Conservation (phyloP, 2,797 vertebrate species). For the Sebastes jordani region DNA sequence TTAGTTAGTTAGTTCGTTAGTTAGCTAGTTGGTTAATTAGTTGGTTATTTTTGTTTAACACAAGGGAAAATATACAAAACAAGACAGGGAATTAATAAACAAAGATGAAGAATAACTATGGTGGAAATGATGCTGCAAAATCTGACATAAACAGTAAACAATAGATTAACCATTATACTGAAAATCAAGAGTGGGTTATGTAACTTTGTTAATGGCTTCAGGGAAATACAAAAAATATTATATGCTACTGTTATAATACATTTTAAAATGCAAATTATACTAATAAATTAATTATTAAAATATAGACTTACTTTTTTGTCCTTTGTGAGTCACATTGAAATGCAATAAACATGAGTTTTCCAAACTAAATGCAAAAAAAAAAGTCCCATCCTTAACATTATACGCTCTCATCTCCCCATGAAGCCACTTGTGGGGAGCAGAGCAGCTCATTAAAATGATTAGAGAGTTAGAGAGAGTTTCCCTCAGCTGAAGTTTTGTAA, state of each 20-base stretch:
- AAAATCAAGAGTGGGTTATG: neutral
- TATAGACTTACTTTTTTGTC: neutral
- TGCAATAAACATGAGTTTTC: neutral
- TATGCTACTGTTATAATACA: neutral
- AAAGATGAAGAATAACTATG: too few relatives aligned
- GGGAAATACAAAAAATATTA: neutral
- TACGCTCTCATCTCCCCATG: slow-evolving; percentile 21
- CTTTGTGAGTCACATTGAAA: slow-evolving; percentile 35
- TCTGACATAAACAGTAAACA: too few relatives aligned
- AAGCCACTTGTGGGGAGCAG: slow-evolving; percentile 24
- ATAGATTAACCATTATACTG: too few relatives aligned
- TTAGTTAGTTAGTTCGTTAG: too few relatives aligned
- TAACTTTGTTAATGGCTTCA: neutral
- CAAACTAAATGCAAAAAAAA: neutral
- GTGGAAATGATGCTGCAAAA: too few relatives aligned
- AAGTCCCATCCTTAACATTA: slow-evolving; percentile 11
- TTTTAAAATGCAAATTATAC: slow-evolving; percentile 11
- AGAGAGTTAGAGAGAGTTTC: slow-evolving; percentile 46
- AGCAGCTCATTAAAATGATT: slow-evolving; percentile 72
- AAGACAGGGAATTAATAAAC: too few relatives aligned
- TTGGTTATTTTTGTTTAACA: too few relatives aligned
- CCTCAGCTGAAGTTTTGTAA: slow-evolving; percentile 32
- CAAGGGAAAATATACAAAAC: too few relatives aligned
- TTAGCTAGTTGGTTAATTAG: too few relatives aligned
- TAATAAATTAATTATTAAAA: slow-evolving; percentile 26